phyloP scores from a whole-genome alignment of 1,140 invertebrate species.

The Achroia grisella region DNA sequence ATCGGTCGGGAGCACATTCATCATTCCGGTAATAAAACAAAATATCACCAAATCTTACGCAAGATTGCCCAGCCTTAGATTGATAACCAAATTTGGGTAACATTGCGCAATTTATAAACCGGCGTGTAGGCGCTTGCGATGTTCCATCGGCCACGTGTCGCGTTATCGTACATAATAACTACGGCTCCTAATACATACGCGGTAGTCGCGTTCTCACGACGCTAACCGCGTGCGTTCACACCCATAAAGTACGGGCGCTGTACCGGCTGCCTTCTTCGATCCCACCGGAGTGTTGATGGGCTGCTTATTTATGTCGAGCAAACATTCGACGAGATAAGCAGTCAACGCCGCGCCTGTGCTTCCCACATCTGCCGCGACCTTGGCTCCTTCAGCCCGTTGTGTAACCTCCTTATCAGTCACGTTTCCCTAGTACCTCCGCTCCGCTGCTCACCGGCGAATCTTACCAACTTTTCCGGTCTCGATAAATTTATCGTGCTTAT shows the following conservation, averaged over 20 bases:
- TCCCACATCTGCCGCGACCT: constrained; percentile 69
- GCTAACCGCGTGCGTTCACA: constrained; percentile 50
- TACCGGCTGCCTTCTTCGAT: constrained; percentile 23
- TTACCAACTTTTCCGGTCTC: constrained; percentile 52
- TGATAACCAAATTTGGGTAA: constrained; percentile 17
- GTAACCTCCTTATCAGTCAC: constrained; percentile 66
- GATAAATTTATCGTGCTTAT: constrained; percentile 36
- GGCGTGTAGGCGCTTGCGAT: too few species aligned
- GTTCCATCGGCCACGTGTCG: constrained; percentile 38
- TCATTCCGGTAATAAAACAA: constrained; percentile 1
- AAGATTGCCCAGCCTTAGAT: constrained; percentile 13
- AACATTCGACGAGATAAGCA: constrained; percentile 55
- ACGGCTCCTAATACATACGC: constrained; percentile 38
- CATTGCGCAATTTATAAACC: constrained; percentile 20
- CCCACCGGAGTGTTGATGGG: constrained; percentile 14
- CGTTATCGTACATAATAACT: constrained; percentile 26
- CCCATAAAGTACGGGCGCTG: constrained; percentile 38
- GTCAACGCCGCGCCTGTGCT: constrained; percentile 60
- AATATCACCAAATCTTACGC: neutral
- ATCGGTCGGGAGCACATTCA: constrained; percentile 36
- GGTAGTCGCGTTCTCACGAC: constrained; percentile 51
- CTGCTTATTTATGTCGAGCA: constrained; percentile 57
- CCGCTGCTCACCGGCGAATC: constrained; percentile 32
- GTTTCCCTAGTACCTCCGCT: constrained; percentile 31
- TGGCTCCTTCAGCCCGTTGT: constrained; percentile 55